These are phyloP conservation scores for Mesitornis unicolor DNA, from an alignment of 2,113 vertebrate genomes.

Conservation along the genomic window DNA sequence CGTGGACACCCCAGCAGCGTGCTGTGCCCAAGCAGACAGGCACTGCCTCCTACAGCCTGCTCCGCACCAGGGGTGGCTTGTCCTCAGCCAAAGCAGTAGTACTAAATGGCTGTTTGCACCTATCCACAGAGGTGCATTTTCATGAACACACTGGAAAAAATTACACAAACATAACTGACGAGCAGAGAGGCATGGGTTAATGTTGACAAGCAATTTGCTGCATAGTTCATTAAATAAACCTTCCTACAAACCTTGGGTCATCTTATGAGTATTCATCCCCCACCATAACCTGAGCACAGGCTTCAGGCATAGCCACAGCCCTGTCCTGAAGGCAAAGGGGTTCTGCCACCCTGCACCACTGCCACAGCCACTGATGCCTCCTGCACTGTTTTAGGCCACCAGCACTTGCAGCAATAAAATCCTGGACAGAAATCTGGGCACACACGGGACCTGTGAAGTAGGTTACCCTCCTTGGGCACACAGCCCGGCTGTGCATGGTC, in stretches of 20 bases:
- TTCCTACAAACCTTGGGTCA: not conserved
- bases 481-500: not conserved
- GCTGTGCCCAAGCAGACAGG: not conserved
- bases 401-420: not conserved
- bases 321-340: not conserved
- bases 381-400: not conserved
- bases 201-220: not conserved
- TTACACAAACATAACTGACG: not conserved
- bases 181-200: not conserved
- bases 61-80: not conserved
- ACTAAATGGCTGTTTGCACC: not conserved
- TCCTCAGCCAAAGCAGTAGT: not conserved
- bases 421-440: not conserved
- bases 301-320: not conserved
- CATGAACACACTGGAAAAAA: not conserved
- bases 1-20: not conserved
- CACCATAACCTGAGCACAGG: not conserved
- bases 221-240: not conserved
- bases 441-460: not conserved
- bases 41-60: not conserved
- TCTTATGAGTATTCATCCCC: not conserved
- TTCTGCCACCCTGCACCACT: fast-evolving
- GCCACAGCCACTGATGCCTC: fast-evolving
- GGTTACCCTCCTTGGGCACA: fast-evolving
- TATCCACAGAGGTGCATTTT: not conserved